Evolutionary conservation across 1,140 invertebrate genomes (phyloP), one percentile per base, ranked within the genome.

Genomic region (Anadara kagoshimensis): DNA sequence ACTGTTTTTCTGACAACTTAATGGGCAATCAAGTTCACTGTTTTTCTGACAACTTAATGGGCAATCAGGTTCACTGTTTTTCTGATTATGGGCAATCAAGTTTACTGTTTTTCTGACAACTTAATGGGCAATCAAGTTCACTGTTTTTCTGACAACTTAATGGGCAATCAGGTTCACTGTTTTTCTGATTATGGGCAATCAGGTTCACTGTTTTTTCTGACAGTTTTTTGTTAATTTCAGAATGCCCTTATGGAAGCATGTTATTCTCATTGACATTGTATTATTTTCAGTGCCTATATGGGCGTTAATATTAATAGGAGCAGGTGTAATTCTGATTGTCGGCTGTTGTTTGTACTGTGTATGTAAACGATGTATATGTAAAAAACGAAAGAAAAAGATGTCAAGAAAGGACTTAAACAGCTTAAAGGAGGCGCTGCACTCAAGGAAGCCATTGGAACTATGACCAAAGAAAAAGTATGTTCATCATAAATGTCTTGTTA

Each of bases 321-420:
- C 86, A 11, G 85, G 80, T 16, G 80, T 81, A 5, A 69, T 88
- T 63, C 90, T 96, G 59, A 90, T 98, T 73, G 92, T 98, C 72
- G 91, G 97, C 78, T 94, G 94, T 80, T 93, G 97, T 80, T 96
- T 95, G 90, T 95, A 96, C 90, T 98, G 95, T 91, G 97, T 97
- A 90, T 96, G 98, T 90, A 93, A 96, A 89, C 92, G 96, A 92
- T 98, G 96, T 90, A 97, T 95, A 92, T 94, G 95, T 87, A 97
- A 97, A 86, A 95, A 95, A 91, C 97, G 98, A 92, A 96, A 97
- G 91, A 95, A 85, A 89, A 95, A 81, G 87, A 89, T 65, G 82
- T 81, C 11, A 97, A 97, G 89, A 98, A 98, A 90, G 96, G 96
- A 54, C 92, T 96, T 89, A 98, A 98, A 89, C 29, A 36, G 29